These are phyloP conservation scores for Sesia apiformis DNA, from an alignment of 2,888 invertebrate species.

Conservation along the genomic window DNA sequence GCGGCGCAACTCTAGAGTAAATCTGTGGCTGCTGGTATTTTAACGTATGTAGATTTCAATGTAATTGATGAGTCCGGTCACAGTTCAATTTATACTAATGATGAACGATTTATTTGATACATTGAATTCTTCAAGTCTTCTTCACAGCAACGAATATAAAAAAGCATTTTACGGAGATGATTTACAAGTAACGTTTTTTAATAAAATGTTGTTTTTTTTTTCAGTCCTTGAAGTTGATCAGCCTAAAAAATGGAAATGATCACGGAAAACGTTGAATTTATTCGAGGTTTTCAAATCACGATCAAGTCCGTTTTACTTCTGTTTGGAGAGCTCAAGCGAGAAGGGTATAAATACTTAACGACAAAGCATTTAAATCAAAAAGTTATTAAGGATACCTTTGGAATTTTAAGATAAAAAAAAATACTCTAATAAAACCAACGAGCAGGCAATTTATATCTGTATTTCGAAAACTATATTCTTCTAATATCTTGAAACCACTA, in stretches of 20 bases:
- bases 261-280: background rate
- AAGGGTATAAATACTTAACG: background rate
- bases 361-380: background rate
- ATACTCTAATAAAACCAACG: background rate
- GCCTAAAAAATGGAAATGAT: no score
- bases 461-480: background rate
- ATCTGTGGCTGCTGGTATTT: constrained; percentile 20
- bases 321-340: background rate
- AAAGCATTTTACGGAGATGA: constrained; percentile 10
- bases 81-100: constrained; percentile 8
- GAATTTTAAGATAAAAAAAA: background rate
- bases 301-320: background rate
- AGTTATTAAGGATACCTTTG: background rate
- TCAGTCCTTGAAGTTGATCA: background rate
- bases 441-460: background rate
- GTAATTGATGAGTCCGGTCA: constrained; percentile 8
- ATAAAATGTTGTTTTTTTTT: constrained; percentile 10
- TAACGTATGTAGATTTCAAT: constrained; percentile 8
- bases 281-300: background rate
- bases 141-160: constrained; percentile 5
- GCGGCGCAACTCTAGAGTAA: constrained; percentile 22
- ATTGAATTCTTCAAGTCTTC: constrained; percentile 10
- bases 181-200: constrained; percentile 10
- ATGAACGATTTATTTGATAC: constrained; percentile 14
- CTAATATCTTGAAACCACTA: background rate